A percentile compares a stretch with the other conserved stretches of the same genome.
Conservation (phyloP, 2,888 invertebrate species). For the Amblyteles armatorius region DNA sequence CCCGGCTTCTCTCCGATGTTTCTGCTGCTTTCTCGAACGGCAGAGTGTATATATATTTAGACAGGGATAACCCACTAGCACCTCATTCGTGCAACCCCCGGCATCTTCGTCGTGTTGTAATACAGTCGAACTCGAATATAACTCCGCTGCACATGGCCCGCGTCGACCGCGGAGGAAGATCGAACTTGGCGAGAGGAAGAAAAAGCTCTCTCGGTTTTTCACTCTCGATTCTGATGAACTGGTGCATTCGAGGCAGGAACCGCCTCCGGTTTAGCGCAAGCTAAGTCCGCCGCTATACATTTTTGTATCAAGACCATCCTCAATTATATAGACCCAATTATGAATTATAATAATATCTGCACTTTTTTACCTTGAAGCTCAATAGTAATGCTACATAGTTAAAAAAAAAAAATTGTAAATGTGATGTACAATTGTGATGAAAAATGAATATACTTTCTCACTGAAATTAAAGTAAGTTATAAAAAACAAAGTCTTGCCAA, state of each 20-base stretch:
- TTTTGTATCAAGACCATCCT: not conserved
- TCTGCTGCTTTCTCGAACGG: conserved; percentile 48
- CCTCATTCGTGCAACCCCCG: conserved; percentile 47
- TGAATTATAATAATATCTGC: too few species aligned
- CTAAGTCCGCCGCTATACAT: not conserved
- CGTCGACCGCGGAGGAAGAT: conserved; percentile 26
- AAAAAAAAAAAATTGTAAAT: too few species aligned
- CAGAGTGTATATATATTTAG: conserved; percentile 70
- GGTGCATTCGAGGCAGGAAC: too few species aligned
- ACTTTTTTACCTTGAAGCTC: too few species aligned
- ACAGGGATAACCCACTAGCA: conserved; percentile 70
- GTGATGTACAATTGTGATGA: too few species aligned
- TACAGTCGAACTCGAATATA: conserved; percentile 52
- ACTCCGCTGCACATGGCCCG: conserved; percentile 56
- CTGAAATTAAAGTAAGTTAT: too few species aligned
- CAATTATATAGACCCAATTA: conserved; percentile 11
- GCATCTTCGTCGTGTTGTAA: conserved; percentile 50
- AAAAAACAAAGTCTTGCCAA: too few species aligned
- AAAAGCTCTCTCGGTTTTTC: conserved; percentile 16
- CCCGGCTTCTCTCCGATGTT: conserved; percentile 38
- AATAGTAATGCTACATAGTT: too few species aligned
- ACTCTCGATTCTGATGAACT: conserved; percentile 29
- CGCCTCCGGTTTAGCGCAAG: too few species aligned
- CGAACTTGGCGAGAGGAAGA: conserved; percentile 18
- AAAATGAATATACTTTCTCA: too few species aligned